These are phyloP conservation scores for Gryllus longicercus DNA, from an alignment of 2,888 invertebrate species.

Conservation along the genomic window DNA sequence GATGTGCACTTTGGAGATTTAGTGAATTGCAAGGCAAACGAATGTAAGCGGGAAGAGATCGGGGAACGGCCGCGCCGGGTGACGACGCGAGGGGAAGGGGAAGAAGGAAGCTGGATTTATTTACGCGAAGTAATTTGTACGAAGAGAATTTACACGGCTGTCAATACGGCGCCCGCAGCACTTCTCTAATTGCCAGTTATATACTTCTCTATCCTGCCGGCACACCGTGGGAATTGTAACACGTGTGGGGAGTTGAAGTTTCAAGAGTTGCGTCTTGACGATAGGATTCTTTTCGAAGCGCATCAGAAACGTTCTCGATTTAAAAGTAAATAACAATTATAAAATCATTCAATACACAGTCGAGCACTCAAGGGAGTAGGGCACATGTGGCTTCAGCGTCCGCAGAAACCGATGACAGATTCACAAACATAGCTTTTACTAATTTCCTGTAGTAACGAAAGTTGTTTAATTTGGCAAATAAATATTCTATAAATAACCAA, in stretches of 20 bases:
- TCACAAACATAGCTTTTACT: too few species aligned
- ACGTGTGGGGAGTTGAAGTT: not conserved
- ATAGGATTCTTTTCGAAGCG: too few species aligned
- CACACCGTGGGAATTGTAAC: not conserved
- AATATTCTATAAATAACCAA: too few species aligned
- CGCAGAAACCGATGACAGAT: too few species aligned
- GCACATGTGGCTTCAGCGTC: too few species aligned
- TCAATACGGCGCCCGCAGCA: not conserved
- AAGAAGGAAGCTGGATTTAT: not conserved
- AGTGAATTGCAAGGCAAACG: constrained; percentile 1
- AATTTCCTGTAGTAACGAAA: too few species aligned
- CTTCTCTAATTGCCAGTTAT: not conserved
- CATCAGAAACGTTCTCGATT: too few species aligned
- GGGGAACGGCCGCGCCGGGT: not conserved
- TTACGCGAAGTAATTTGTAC: not conserved
- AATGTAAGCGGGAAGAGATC: not conserved
- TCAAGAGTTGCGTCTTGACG: too few species aligned
- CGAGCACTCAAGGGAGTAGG: too few species aligned
- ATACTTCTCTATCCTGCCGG: not conserved
- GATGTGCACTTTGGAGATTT: not conserved
- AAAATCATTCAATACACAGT: too few species aligned
- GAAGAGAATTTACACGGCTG: not conserved
- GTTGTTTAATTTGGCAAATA: too few species aligned
- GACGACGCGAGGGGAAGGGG: not conserved
- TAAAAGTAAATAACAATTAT: too few species aligned